These are phyloP conservation scores for Rotaria socialis DNA, from an alignment of 2,888 invertebrate genomes.

Conservation along the genomic window DNA sequence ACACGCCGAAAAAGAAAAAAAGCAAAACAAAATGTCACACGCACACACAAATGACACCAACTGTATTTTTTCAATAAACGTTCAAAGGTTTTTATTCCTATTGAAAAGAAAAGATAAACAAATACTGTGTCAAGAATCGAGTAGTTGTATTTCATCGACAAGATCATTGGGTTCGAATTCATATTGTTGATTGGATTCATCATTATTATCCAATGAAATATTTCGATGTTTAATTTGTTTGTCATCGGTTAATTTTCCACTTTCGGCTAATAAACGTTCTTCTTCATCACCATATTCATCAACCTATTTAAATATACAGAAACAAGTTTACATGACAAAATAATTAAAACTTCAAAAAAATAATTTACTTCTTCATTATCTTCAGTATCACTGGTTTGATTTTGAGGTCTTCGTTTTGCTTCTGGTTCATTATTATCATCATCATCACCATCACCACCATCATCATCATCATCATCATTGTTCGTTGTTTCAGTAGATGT, in stretches of 20 bases:
- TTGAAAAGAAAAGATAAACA: not conserved
- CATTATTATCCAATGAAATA: not conserved
- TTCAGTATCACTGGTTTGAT: not conserved
- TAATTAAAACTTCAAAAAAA: not conserved
- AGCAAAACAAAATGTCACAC: not conserved
- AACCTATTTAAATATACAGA: not conserved
- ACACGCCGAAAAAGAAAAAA: not conserved
- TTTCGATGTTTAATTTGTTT: not conserved
- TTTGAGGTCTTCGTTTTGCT: not conserved
- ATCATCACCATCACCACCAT: not conserved
- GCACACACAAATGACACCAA: not conserved
- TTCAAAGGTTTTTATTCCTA: not conserved
- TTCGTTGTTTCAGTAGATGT: not conserved
- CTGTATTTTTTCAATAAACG: slow-evolving; percentile 21
- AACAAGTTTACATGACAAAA: not conserved
- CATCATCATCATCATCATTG: not conserved
- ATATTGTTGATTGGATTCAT: slow-evolving; percentile 2
- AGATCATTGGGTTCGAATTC: not conserved
- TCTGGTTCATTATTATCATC: not conserved
- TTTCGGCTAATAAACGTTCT: not conserved
- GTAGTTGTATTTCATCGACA: slow-evolving; percentile 4
- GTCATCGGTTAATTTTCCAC: not conserved
- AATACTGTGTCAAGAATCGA: slow-evolving; percentile 22
- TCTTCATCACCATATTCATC: not conserved
- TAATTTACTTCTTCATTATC: not conserved